Conservation (phyloP, 2,113 vertebrate species). For the Platysteira castanea region DNA sequence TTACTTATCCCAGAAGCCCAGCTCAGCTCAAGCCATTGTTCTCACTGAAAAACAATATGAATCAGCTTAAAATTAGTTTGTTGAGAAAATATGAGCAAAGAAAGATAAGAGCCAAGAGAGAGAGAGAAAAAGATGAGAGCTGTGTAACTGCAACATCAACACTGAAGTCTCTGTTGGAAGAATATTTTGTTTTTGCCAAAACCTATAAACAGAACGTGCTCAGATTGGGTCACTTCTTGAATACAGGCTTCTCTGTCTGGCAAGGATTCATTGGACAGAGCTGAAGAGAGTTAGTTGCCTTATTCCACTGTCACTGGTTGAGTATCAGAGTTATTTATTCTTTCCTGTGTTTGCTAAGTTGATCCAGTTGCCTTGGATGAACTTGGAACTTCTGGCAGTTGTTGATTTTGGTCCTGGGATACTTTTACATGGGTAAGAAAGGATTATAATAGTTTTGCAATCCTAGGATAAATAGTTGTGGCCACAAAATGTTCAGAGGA, state of each 20-base stretch:
- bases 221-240: not conserved
- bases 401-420: not conserved
- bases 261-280: not conserved
- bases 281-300: not conserved
- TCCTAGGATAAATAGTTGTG: not conserved
- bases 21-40: not conserved
- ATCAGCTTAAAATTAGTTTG: not conserved
- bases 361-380: not conserved
- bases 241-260: not conserved
- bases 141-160: not conserved
- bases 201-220: not conserved
- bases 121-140: not conserved
- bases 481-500: not conserved
- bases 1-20: not conserved
- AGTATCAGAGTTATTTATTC: not conserved
- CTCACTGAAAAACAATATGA: not conserved
- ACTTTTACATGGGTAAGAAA: not conserved
- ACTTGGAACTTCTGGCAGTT: not conserved
- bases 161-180: not conserved
- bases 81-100: not conserved
- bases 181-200: not conserved
- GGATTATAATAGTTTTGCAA: not conserved
- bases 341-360: not conserved
- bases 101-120: not conserved
- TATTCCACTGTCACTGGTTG: not conserved